phyloP scores from a whole-genome alignment of 2,113 vertebrate species.

The Ceuthmochares aereus region DNA sequence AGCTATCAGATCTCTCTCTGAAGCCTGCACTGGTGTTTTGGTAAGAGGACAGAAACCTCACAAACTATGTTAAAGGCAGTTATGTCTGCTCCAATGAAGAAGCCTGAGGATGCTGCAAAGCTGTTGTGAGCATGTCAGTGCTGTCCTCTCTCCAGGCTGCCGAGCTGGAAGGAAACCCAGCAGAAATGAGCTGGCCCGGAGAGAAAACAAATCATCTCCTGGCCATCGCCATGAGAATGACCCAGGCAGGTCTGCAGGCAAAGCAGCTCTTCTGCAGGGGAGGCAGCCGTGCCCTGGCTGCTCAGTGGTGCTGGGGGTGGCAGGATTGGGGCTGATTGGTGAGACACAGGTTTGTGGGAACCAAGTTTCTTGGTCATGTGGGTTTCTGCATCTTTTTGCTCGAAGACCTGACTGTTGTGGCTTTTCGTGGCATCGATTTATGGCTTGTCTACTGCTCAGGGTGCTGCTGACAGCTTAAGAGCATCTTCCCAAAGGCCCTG shows the following conservation, averaged over 20 bases:
- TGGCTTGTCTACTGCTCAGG: rapidly evolving
- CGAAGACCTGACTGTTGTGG: rapidly evolving
- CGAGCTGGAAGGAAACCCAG: not conserved
- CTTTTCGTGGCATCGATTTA: not conserved
- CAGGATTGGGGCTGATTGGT: rapidly evolving
- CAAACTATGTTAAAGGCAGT: not conserved
- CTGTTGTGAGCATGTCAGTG: not conserved
- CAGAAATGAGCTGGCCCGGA: not conserved
- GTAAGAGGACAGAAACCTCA: not conserved
- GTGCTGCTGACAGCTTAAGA: not conserved
- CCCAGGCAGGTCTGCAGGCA: not conserved
- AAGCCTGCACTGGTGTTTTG: not conserved
- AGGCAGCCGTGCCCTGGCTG: not conserved
- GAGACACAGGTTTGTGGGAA: no score
- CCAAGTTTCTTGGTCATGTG: rapidly evolving
- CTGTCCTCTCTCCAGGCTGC: not conserved
- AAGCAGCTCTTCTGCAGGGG: not conserved
- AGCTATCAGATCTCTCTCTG: not conserved
- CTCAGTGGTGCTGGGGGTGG: rapidly evolving
- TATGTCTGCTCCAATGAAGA: not conserved
- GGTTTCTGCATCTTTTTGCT: not conserved
- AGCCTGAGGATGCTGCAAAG: not conserved
- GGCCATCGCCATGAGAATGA: not conserved
- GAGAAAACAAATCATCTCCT: not conserved
- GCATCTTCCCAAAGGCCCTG: not conserved